Percentiles rank a stretch among this genome's conserved stretches.
phyloP scores from a whole-genome alignment of 2,113 vertebrate genomes.

The Urocynchramus pylzowi region DNA sequence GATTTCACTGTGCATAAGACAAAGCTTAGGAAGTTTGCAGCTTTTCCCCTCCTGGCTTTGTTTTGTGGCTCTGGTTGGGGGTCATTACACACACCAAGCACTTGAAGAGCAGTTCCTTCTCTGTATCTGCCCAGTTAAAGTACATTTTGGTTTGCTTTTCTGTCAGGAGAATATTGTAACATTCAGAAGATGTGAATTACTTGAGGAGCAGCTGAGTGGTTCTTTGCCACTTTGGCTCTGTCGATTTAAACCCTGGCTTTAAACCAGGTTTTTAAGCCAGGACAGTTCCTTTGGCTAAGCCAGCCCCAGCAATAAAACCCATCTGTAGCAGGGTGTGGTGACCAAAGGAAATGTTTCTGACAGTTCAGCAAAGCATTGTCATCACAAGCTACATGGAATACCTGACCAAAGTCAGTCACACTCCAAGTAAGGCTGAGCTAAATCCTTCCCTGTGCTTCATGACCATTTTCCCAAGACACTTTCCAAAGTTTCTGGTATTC shows the following conservation, averaged over 20 bases:
- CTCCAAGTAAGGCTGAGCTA: not conserved
- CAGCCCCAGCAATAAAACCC: slow-evolving; percentile 16
- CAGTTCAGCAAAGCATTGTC: slow-evolving; percentile 26
- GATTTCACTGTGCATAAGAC: not conserved
- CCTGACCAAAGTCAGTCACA: not conserved
- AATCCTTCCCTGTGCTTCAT: not conserved
- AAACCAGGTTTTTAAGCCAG: not conserved
- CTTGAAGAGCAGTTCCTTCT: not conserved
- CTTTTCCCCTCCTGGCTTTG: not conserved
- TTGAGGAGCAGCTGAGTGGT: not conserved
- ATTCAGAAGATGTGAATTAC: not conserved
- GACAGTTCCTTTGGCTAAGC: not conserved
- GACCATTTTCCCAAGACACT: not conserved
- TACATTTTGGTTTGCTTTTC: not conserved
- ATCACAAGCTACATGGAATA: not conserved
- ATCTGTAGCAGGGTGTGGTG: slow-evolving; percentile 47
- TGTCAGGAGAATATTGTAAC: not conserved
- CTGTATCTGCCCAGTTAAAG: not conserved
- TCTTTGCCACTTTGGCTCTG: not conserved
- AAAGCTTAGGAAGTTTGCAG: not conserved
- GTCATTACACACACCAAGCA: not conserved
- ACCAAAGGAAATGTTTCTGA: slow-evolving; percentile 36
- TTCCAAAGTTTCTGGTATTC: not conserved
- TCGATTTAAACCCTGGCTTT: not conserved
- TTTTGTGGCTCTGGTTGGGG: not conserved